Conservation (phyloP, 2,888 invertebrate species). For the Flabesymbios commensalis region DNA sequence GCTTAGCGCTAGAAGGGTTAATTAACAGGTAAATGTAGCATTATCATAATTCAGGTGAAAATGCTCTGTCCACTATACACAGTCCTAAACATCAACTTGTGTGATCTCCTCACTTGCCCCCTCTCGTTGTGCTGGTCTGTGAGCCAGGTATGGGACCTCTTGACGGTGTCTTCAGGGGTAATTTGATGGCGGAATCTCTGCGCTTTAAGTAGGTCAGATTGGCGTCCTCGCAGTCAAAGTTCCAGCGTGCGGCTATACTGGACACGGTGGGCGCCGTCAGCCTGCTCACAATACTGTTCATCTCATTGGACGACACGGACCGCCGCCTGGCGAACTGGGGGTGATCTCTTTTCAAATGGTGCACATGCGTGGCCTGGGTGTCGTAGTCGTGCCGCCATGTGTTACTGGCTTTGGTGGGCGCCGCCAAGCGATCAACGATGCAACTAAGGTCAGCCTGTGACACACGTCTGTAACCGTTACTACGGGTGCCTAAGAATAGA, state of each 20-base stretch:
- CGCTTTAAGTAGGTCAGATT: slow-evolving; percentile 15
- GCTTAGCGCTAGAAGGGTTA: no score
- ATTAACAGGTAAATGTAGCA: no score
- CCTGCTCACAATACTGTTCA: slow-evolving; percentile 43
- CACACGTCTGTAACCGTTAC: slow-evolving; percentile 12
- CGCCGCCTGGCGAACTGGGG: slow-evolving; percentile 25
- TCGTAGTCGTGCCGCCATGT: slow-evolving; percentile 22
- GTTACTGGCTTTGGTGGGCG: slow-evolving; percentile 43
- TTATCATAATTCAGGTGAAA: no score
- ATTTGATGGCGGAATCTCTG: neutral
- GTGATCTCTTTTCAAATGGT: slow-evolving; percentile 5
- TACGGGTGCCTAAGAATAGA: no score
- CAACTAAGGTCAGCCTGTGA: slow-evolving; percentile 33
- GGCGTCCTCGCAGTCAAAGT: slow-evolving; percentile 26
- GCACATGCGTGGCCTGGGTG: slow-evolving; percentile 18
- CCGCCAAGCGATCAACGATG: slow-evolving; percentile 43
- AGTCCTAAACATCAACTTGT: no score
- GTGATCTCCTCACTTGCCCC: no score
- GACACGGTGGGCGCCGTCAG: slow-evolving; percentile 42
- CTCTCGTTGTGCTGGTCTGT: no score
- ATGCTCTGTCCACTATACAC: no score
- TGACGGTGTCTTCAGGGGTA: slow-evolving; percentile 3
- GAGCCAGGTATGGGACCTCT: neutral
- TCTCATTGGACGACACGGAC: slow-evolving; percentile 34
- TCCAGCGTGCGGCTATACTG: slow-evolving; percentile 31